Conservation (phyloP, 2,113 vertebrate species). For the Accipiter cooperii region DNA sequence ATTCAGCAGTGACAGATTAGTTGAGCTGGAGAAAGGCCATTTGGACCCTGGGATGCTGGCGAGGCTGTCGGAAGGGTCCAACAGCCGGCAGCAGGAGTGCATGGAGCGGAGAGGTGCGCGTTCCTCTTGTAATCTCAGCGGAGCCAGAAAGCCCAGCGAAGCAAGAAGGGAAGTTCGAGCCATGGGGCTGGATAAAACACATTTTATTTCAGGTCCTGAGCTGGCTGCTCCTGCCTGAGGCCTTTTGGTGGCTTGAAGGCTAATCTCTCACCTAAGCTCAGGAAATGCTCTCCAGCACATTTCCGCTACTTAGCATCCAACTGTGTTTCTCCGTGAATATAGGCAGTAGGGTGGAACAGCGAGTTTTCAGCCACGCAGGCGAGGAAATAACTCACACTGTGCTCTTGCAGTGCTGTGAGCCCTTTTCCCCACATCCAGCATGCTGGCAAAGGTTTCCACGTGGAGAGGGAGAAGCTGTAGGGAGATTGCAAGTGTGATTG, state of each 20-base stretch:
- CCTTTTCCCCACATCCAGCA: not conserved
- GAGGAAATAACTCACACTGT: not conserved
- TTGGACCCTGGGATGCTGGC: not conserved
- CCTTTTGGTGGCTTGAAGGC: not conserved
- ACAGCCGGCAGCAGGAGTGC: not conserved
- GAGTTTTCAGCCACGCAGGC: not conserved
- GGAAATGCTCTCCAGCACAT: not conserved
- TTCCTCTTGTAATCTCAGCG: not conserved
- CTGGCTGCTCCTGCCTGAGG: not conserved
- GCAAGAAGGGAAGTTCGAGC: not conserved
- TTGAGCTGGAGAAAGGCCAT: slow-evolving; percentile 48
- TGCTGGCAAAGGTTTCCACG: not conserved
- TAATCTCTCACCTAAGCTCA: not conserved
- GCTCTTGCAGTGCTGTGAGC: not conserved
- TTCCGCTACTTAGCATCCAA: not conserved
- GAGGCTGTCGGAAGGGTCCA: not conserved
- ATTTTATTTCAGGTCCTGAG: not conserved
- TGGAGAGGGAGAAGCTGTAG: not conserved
- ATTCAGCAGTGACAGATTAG: slow-evolving; percentile 19
- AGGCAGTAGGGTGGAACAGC: not conserved
- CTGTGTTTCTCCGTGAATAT: not conserved
- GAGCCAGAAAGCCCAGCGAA: not conserved
- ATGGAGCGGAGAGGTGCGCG: not conserved
- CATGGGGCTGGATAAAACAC: not conserved
- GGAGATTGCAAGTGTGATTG: not conserved